Evolutionary conservation across 1,140 invertebrate species (phyloP), one percentile per base, ranked within the genome.

Genomic region (Cyrtorhinus lividipennis): DNA sequence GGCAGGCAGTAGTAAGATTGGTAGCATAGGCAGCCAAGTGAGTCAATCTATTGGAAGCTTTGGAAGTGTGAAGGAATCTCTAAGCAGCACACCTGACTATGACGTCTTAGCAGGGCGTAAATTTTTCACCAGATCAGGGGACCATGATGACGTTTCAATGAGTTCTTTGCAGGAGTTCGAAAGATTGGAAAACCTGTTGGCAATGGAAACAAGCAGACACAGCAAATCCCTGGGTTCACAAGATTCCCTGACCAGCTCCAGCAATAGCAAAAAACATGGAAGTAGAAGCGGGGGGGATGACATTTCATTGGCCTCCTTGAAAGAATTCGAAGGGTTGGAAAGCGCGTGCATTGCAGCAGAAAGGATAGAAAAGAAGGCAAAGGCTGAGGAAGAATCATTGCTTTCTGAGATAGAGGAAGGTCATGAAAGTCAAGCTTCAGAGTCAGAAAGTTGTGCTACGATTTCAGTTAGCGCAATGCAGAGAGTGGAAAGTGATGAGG

Each of bases 81-180:
- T 87, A 8, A 80, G 81, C 45, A 88, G 85, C 66, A 87, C 89
- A 1, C 89, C 90, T 0, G 90, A 92, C 66, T 92, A 88, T 71
- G 89, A 92, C 72, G 81, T 87, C 48, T 73, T 90, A 5, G 85
- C 87, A 0, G 83, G 86, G 1, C 80, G 85, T 66, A 84, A 85
- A 68, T 89, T 85, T 72, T 87, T 90, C 69, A 83, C 83, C 0
- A 80, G 81, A 68, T 81, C 83, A 62, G 82, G 86, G 2, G 92
- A 95, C 68, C 86, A 91, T 72, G 92, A 95, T 73, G 88, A 92
- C 73, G 78, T 92, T 23, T 95, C 92, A 0, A 83, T 95, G 70
- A 90, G 85, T 62, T 95, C 92, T 5, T 77, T 95, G 63, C 91
- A 94, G 73, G 93, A 97, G 73, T 96, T 96, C 77, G 92, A 95